Evolutionary conservation across 64 coral and sea anemone species (phyloP), one percentile per base, ranked within the genome.

Genomic region (Montipora foliosa): DNA sequence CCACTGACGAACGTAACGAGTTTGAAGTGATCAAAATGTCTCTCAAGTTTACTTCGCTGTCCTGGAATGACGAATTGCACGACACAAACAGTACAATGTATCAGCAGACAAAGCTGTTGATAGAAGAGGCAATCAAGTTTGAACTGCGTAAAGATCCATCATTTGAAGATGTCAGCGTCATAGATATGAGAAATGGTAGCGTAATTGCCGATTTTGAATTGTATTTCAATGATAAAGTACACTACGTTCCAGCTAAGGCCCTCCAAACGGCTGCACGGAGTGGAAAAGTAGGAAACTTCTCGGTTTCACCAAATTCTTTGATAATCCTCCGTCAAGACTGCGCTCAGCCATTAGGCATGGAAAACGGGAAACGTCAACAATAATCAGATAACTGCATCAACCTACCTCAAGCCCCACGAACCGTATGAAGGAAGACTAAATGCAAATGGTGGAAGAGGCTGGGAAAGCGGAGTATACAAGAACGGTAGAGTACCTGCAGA

Each of bases 121-220:
- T 86, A 17, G 82, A 86, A 20, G 45, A 1, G 47, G 66, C 82
- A 86, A 86, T 86, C 62, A 48, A 6, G 22, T 86, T 72, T 72
- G 82, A 86, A 16, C 67, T 86, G 3, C 62, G 66, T 46, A 21
- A 72, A 24, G 82, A 86, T 71, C 82, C 46, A 22, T 86, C 82
- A 24, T 86, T 86, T 49, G 44, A 86, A 70, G 8, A 6, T 71
- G 82, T 86, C 5, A 20, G 5, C 8, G 82, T 86, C 8, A 86
- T 9, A 20, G 67, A 8, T 17, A 15, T 86, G 67, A 67, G 8
- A 50, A 71, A 52, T 3, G 82, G 82, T 8, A 86, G 82, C 67
- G n/a, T 86, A 22, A 21, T 86, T 72, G 82, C 82, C 67, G 82
- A 86, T 47, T 86, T 86, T 71, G 82, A 86, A 5, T 15, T 86